Evolutionary conservation across 2,888 invertebrate genomes (phyloP).

Genomic region (Lasioglossum figueresi): DNA sequence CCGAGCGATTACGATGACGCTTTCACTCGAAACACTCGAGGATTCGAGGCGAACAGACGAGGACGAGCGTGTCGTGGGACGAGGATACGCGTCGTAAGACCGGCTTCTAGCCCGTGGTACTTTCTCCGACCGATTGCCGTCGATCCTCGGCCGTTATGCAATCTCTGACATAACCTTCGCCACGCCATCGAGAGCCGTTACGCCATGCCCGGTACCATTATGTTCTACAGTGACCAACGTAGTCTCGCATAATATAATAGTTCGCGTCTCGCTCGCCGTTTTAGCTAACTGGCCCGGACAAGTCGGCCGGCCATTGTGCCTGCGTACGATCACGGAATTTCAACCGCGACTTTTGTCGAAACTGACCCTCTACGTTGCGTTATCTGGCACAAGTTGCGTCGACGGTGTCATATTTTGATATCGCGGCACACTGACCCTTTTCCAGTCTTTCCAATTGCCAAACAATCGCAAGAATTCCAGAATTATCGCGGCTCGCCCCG

Average conservation of each 20-base stretch:
- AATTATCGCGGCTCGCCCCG: neutral
- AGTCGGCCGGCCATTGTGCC: neutral
- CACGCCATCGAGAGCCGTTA: slow-evolving; percentile 74
- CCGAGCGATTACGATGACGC: slow-evolving; percentile 55
- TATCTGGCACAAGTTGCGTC: neutral
- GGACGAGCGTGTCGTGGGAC: slow-evolving; percentile 29
- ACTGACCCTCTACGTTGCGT: slow-evolving; percentile 15
- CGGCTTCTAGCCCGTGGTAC: slow-evolving; percentile 54
- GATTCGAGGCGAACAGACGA: slow-evolving; percentile 4
- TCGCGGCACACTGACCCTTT: neutral
- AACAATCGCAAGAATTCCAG: neutral
- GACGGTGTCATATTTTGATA: neutral
- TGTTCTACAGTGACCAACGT: slow-evolving; percentile 41
- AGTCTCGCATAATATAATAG: slow-evolving; percentile 24
- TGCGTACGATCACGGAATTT: slow-evolving; percentile 34
- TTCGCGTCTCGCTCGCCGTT: slow-evolving; percentile 1
- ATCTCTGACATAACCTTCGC: slow-evolving; percentile 84
- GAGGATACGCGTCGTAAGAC: slow-evolving; percentile 43
- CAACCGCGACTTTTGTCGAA: slow-evolving; percentile 23
- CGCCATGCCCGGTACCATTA: slow-evolving; percentile 66
- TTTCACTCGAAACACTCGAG: slow-evolving; percentile 55
- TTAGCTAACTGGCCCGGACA: neutral
- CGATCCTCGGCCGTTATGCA: slow-evolving; percentile 76
- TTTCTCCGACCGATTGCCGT: slow-evolving; percentile 69
- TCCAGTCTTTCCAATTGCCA: neutral